These are phyloP conservation scores for human (Homo sapiens) DNA, from an alignment of 2,113 vertebrate species.

Conservation along the genomic window DNA sequence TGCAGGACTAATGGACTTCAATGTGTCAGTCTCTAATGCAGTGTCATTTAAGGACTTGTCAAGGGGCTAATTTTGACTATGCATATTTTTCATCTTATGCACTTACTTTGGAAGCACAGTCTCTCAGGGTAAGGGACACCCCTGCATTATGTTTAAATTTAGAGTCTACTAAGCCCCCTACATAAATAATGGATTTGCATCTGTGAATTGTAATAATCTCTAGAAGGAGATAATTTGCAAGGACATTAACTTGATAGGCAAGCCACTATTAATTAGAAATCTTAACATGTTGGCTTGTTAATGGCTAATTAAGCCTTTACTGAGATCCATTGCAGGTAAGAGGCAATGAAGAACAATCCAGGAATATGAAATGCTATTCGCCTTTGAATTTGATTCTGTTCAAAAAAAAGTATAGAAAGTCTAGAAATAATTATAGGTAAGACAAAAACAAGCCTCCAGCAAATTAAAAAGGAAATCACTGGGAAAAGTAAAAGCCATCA, in stretches of 20 bases:
- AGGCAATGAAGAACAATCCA: conserved; percentile 43
- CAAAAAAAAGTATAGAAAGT: background rate
- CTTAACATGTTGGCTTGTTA: conserved; percentile 75
- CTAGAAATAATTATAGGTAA: conserved; percentile 28
- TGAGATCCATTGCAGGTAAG: conserved; percentile 74
- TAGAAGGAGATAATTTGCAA: conserved; percentile 77
- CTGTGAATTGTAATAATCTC: conserved; percentile 71
- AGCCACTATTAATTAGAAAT: conserved; percentile 80
- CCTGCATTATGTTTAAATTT: conserved; percentile 21
- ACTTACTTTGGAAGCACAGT: background rate
- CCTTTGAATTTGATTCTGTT: conserved; percentile 10
- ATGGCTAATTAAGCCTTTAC: conserved; percentile 75
- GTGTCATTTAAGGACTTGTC: background rate
- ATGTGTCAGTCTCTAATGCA: accelerated
- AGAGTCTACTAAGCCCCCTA: conserved; percentile 47
- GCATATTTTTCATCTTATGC: background rate
- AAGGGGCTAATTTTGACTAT: background rate
- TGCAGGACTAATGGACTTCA: background rate
- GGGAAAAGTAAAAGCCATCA: conserved; percentile 28
- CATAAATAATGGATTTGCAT: conserved; percentile 74
- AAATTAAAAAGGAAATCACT: conserved; percentile 32
- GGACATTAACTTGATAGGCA: conserved; percentile 79
- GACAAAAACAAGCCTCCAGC: background rate
- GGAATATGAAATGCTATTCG: conserved; percentile 43
- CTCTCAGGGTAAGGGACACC: background rate